Percentiles rank a stretch among this genome's conserved stretches.
Evolutionary conservation across 2,888 invertebrate genomes (phyloP).

Genomic region (Melanostoma mellinum): DNA sequence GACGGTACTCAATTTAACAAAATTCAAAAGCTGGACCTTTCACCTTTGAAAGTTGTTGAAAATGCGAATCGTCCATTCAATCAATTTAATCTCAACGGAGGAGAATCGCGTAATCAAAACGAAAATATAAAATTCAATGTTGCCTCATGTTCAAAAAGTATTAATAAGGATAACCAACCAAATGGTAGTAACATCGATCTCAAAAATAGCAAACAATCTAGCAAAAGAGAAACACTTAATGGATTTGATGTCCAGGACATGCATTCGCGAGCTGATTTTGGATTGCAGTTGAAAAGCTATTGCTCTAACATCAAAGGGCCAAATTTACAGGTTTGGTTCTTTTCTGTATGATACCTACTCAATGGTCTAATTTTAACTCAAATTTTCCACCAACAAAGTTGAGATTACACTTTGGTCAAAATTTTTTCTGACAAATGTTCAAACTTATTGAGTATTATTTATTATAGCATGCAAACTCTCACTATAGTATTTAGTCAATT

Average conservation of each 20-base stretch:
- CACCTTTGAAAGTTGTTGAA: constrained; percentile 36
- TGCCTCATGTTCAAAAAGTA: constrained; percentile 71
- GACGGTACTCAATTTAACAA: constrained; percentile 44
- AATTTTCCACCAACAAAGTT: too few species aligned
- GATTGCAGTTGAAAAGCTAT: constrained; percentile 86
- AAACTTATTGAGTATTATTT: too few species aligned
- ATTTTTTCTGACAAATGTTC: too few species aligned
- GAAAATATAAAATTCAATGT: constrained; percentile 75
- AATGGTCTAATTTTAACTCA: constrained; percentile 9
- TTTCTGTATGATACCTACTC: constrained; percentile 64
- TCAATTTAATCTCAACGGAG: constrained; percentile 35
- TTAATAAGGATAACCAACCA: constrained; percentile 47
- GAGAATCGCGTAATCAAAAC: constrained; percentile 10
- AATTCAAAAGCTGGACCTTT: constrained; percentile 41
- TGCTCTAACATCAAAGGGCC: constrained; percentile 80
- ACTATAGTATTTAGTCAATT: too few species aligned
- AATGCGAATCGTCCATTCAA: constrained; percentile 46
- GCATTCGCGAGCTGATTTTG: constrained; percentile 88
- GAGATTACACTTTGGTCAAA: too few species aligned
- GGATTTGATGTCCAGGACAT: constrained; percentile 78
- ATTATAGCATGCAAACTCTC: too few species aligned
- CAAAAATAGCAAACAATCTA: constrained; percentile 20
- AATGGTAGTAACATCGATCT: constrained; percentile 32
- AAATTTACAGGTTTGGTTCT: constrained; percentile 58
- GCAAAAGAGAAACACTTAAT: constrained; percentile 62